These are phyloP conservation scores for Alces alces DNA, from an alignment of 2,113 vertebrate species.

Conservation along the genomic window DNA sequence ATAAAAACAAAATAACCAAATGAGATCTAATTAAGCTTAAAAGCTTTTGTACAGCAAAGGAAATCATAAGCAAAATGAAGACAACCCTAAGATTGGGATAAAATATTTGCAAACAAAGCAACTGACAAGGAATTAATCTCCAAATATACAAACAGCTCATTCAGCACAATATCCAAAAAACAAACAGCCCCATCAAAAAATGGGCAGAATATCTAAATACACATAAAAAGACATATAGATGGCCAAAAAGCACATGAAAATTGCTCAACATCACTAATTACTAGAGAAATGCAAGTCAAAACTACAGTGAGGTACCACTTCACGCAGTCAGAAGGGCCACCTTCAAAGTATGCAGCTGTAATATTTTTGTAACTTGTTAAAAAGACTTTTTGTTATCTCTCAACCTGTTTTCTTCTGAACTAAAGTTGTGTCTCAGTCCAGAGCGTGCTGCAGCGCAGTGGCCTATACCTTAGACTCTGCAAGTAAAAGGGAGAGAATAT, in stretches of 20 bases:
- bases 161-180: neutral
- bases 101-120: neutral
- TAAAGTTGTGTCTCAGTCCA: neutral
- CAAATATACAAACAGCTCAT: neutral
- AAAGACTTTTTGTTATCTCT: neutral
- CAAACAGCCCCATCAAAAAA: neutral
- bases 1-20: neutral
- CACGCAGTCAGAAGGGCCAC: neutral
- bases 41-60: neutral
- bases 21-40: neutral
- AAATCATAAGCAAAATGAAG: neutral
- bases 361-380: neutral
- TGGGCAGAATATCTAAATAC: neutral
- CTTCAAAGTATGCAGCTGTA: neutral
- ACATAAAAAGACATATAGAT: neutral
- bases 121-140: neutral
- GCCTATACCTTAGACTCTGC: neutral
- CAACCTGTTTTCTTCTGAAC: neutral
- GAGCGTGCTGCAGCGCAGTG: rapidly evolving
- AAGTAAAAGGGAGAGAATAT: neutral
- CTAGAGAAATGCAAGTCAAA: neutral
- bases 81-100: neutral
- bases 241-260: neutral
- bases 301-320: neutral
- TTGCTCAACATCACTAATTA: neutral